Evolutionary conservation across 2,113 vertebrate genomes (phyloP), one percentile per base, ranked within the genome.

Genomic region (Procapra przewalskii): DNA sequence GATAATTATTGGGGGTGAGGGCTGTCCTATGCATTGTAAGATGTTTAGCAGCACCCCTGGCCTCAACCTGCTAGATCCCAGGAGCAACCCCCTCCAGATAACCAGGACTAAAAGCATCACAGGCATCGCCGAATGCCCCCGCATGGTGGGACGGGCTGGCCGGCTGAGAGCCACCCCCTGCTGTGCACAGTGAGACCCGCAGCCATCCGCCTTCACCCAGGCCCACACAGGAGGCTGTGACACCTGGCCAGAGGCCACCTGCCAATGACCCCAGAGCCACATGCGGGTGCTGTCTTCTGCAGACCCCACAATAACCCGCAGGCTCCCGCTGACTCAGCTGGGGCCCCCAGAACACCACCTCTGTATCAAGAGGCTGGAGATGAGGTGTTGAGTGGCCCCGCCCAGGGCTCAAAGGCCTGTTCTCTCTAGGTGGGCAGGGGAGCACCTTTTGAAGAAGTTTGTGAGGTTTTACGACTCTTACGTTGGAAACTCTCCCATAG

Each of bases 281-380:
- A 23, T 1, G 1, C 6, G 1, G 1, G 0, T 33, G 60, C 29
- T 57, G 11, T 1, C 14, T n/a, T 40, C 0, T 2, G 36, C 19
- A 48, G 55, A 86, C 7, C 55, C 43, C 88, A 83, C 33, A 16
- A 40, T 11, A 15, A 40, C 23, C 52, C 21, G 33, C 5, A 77
- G 25, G 13, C 6, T 52, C 11, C 57, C 43, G 2, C 48, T n/a
- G 3, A 33, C 27, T n/a, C 81, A 40, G 27, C 82, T 27, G 17
- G 6, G 6, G 5, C 33, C 57, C 80, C 21, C 3, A 5, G 88
- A 57, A 25, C 2, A 2, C 19, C 71, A 13, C 55, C 54, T 36
- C 7, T 31, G 12, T 27, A 75, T 5, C 52, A 57, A 48, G 4
- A 62, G 81, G 27, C n/a, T 36, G 14, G 25, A 75, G 45, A 64